These are phyloP conservation scores for Thalassarche chlororhynchos DNA, from an alignment of 2,113 vertebrate species.

Conservation along the genomic window DNA sequence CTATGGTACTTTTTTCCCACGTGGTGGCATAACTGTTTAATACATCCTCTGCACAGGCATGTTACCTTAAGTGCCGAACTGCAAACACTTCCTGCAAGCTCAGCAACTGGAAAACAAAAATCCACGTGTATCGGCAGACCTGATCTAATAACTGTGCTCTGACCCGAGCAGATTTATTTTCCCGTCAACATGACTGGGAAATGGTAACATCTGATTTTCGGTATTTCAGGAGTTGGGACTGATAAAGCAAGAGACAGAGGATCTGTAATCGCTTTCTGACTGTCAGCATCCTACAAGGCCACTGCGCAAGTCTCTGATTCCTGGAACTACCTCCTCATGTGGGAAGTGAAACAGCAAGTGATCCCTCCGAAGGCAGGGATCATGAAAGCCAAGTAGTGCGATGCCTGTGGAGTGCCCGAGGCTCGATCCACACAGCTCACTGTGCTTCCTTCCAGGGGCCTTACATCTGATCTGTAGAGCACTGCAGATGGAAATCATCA, in stretches of 20 bases:
- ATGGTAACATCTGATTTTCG: too few species aligned
- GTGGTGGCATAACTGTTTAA: too few species aligned
- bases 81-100: background rate
- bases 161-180: background rate
- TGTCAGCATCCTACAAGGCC: background rate
- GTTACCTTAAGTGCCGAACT: background rate
- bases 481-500: background rate
- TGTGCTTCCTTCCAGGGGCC: background rate
- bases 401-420: background rate
- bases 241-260: background rate
- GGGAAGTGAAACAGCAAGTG: background rate
- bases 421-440: background rate
- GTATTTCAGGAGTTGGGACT: background rate
- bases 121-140: background rate
- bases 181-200: background rate
- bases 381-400: background rate
- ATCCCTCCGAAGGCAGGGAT: background rate
- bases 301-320: background rate
- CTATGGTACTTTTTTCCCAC: accelerated
- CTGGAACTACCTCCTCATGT: background rate
- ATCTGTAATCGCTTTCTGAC: background rate
- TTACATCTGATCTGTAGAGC: background rate
- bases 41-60: accelerated
- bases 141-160: background rate
- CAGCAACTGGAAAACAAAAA: background rate